These are phyloP conservation scores for Pachymerium ferrugineum DNA, from an alignment of 2,888 invertebrate species.

Conservation along the genomic window DNA sequence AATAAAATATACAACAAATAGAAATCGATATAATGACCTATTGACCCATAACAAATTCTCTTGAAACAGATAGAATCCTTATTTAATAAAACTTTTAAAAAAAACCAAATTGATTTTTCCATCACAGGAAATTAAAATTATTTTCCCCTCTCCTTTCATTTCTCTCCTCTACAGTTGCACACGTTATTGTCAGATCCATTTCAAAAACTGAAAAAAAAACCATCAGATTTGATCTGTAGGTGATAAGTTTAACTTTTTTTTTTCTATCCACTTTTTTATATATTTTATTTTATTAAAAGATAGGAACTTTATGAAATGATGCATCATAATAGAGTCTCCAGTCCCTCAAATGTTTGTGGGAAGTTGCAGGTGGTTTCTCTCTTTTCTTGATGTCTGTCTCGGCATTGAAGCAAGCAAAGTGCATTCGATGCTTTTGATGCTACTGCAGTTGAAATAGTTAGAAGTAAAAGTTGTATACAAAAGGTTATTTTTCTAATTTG, in stretches of 20 bases:
- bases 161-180: background rate
- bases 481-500: constrained; percentile 15
- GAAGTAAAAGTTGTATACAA: constrained; percentile 6
- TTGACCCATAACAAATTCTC: too few relatives aligned
- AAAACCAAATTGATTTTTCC: constrained; percentile 5
- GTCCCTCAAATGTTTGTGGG: constrained; percentile 3
- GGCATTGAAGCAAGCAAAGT: background rate
- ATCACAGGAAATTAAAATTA: constrained; percentile 24
- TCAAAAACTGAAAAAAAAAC: background rate
- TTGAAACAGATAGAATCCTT: too few relatives aligned
- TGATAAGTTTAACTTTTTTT: background rate
- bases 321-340: background rate
- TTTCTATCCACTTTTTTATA: background rate
- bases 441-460: background rate
- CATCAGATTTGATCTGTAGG: background rate
- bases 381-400: constrained; percentile 5
- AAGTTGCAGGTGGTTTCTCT: constrained; percentile 16
- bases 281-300: constrained; percentile 4
- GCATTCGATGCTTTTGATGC: background rate
- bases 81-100: too few relatives aligned
- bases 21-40: too few relatives aligned
- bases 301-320: too few relatives aligned
- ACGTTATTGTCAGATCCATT: constrained; percentile 1
- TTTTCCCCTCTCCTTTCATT: background rate
- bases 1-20: too few relatives aligned